Evolutionary conservation across 2,113 vertebrate genomes (phyloP).

Genomic region (Halcyon malimbica): DNA sequence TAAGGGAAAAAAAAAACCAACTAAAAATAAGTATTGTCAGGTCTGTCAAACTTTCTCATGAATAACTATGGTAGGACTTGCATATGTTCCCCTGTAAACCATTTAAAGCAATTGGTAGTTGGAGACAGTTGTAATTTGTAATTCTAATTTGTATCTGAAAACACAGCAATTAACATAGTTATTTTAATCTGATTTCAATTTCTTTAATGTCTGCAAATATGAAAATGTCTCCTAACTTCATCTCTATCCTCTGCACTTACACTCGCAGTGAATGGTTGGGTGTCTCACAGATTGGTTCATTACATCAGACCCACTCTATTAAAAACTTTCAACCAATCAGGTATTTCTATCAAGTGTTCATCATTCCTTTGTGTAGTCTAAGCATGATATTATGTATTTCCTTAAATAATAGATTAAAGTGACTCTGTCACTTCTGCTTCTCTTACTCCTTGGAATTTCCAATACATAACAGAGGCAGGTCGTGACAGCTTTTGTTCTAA

Average conservation of each 20-base stretch:
- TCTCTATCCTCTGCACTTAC: not conserved
- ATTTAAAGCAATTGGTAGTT: not conserved
- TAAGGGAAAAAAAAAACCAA: too few relatives aligned
- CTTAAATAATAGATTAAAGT: constrained; percentile 50
- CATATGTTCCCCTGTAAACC: not conserved
- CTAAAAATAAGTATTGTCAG: not conserved
- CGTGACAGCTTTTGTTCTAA: constrained; percentile 28
- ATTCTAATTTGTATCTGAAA: not conserved
- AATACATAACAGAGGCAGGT: constrained; percentile 10
- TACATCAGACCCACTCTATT: not conserved
- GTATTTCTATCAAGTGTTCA: not conserved
- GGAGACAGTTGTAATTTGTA: not conserved
- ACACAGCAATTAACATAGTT: not conserved
- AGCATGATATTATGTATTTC: not conserved
- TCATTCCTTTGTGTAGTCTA: not conserved
- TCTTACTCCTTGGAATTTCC: not conserved
- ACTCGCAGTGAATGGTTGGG: not conserved
- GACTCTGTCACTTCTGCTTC: constrained; percentile 11
- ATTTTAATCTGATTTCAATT: not conserved
- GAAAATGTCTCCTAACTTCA: not conserved
- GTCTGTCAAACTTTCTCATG: not conserved
- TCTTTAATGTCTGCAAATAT: not conserved
- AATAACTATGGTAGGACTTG: not conserved
- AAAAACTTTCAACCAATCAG: constrained; percentile 1
- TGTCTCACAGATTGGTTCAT: not conserved